Percentiles rank a stretch among this genome's conserved stretches.
These are phyloP conservation scores for Novumbra hubbsi DNA, from an alignment of 2,797 vertebrate species.

Conservation along the genomic window DNA sequence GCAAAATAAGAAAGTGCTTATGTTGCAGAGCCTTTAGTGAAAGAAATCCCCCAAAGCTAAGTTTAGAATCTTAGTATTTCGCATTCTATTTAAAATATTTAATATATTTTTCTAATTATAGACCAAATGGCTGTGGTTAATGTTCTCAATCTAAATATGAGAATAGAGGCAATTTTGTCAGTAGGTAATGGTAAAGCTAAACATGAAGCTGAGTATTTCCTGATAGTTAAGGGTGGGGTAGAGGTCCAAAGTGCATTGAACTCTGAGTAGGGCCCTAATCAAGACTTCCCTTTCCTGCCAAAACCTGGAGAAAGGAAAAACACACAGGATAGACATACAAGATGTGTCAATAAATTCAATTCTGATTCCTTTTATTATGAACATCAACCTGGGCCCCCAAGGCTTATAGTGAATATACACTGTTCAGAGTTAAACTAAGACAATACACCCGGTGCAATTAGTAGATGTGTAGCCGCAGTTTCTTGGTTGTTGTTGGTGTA, in stretches of 20 bases:
- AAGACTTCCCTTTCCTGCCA: constrained; percentile 25
- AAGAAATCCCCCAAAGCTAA: background rate
- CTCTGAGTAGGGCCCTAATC: constrained; percentile 13
- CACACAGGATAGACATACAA: constrained; percentile 1
- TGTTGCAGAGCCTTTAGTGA: background rate
- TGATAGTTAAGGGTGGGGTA: background rate
- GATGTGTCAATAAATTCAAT: constrained; percentile 20
- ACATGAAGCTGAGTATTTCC: constrained; percentile 13
- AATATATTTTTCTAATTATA: background rate
- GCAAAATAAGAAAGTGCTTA: too few species aligned
- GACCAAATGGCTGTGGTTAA: background rate
- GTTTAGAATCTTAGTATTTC: too few species aligned
- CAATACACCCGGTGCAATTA: too few species aligned
- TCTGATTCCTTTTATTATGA: too few species aligned
- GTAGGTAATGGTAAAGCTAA: background rate
- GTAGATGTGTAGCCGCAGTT: too few species aligned
- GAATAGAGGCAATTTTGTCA: background rate
- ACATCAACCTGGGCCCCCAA: too few species aligned
- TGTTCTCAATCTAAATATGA: background rate
- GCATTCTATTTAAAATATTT: too few species aligned
- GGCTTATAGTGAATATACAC: too few species aligned
- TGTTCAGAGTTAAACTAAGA: too few species aligned
- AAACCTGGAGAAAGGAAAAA: background rate
- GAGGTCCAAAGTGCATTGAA: background rate
- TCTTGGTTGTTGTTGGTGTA: background rate